Evolutionary conservation across 2,113 vertebrate genomes (phyloP), one percentile per base, ranked within the genome.

Genomic region (Orthonyx spaldingii): DNA sequence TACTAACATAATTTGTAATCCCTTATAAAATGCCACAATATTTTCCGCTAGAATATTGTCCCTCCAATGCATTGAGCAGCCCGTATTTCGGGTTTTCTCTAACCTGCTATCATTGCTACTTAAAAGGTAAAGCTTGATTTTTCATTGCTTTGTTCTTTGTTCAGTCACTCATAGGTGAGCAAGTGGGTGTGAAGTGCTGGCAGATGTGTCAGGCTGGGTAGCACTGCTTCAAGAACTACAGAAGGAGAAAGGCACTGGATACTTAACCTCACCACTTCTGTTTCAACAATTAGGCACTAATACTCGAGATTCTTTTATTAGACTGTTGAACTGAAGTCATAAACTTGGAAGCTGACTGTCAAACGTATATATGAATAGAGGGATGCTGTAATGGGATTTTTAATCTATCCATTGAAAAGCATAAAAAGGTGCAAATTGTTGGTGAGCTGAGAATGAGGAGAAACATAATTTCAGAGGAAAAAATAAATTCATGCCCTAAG

Each of bases 161-260:
- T 91, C 75, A 80, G 82, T 80, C 75, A 83, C 90, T 96, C 85
- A 74, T 69, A 90, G 42, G 59, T 13, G 71, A 93, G 68, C 47
- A 92, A 91, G 91, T 80, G 90, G 93, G 94, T 94, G 90, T 93
- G 71, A 96, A 90, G 88, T 9, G 63, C 87, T 82, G 39, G 78
- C 84, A 96, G 85, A 87, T 74, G 66, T 87, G 93, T 85, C 74
- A 96, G 15, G 10, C 37, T 39, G 24, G 35, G 53, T 85, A 66
- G 57, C 59, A 12, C 78, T 49, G 56, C 41, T 90, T 30, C 66
- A 83, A 84, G 35, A 79, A 16, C 50, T 63, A 50, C n/a, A 46
- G 39, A 49, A 79, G 46, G n/a, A 87, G 65, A 78, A 91, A 91
- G 61, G 78, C 84, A 24, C 30, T 53, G 61, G 69, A 52, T 69